Evolutionary conservation across 1,140 invertebrate genomes (phyloP), one percentile per base, ranked within the genome.

Genomic region (Copidosoma floridanum): DNA sequence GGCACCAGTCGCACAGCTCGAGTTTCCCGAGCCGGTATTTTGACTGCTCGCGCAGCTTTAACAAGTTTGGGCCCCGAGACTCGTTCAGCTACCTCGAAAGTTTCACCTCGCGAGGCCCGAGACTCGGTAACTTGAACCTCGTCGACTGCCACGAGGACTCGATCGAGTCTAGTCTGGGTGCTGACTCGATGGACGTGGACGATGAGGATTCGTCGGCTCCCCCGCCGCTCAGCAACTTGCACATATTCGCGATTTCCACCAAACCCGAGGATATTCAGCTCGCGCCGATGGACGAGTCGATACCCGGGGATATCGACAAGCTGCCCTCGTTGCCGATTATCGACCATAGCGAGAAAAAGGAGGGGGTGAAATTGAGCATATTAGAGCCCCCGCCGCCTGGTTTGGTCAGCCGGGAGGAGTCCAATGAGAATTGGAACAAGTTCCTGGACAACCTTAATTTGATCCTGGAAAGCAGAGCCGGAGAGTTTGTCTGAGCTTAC

Each of bases 381-480:
- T 57, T 80, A 6, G 71, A 80, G 54, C 78, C 78, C 5, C 76
- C 77, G 0, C 78, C 76, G 4, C 73, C 75, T 2, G 73, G 73
- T 14, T 21, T 80, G 8, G 74, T 79, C 11, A 78, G 72, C 38
- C 69, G 78, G 18, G 64, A 76, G 18, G 77, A 80, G 26, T 80
- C 77, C 0, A 78, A 73, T 21, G 72, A 80, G 10, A 80, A 70
- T 57, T 80, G 78, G 78, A 77, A 73, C 57, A 65, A 69, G 16
- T 82, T 82, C 61, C 58, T 82, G 3, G 21, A 68, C 1, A 74
- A 77, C 23, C 65, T 82, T 5, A 81, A 81, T 57, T 73, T 67
- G 0, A 80, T 82, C 44, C 64, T 82, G 4, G 80, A 82, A 56
- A 79, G 71, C 48, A 75, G 77, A 63, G 65, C 61, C 14, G 80